Evolutionary conservation across 2,888 invertebrate species (phyloP).

Genomic region (Drosophila yooni): DNA sequence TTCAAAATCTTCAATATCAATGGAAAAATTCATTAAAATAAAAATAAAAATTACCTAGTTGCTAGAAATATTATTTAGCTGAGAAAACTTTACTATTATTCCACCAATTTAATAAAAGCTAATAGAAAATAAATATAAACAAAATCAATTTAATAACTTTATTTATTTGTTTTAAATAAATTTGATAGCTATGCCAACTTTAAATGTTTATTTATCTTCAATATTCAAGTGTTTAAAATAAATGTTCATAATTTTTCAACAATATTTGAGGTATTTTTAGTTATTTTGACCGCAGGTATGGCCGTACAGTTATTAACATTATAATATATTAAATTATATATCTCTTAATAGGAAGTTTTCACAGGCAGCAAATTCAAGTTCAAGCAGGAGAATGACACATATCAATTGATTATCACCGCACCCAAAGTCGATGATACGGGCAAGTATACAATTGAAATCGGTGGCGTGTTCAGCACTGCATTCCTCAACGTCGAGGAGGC

Average conservation of each 20-base stretch:
- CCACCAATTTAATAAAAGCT: background rate
- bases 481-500: constrained; percentile 99
- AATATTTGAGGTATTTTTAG: background rate
- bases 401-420: constrained; percentile 94
- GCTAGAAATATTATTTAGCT: background rate
- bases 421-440: constrained; percentile 99
- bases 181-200: background rate
- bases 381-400: constrained; percentile 95
- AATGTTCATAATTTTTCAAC: background rate
- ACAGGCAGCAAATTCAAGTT: constrained; percentile 98
- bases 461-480: constrained; percentile 94
- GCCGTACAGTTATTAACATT: background rate
- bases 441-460: constrained; percentile 97
- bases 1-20: background rate
- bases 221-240: background rate
- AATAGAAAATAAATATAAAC: background rate
- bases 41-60: background rate
- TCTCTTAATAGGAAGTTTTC: constrained; percentile 92
- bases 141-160: background rate
- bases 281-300: background rate
- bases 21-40: background rate
- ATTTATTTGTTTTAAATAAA: background rate
- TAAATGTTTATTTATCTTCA: background rate
- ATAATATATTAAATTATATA: background rate
- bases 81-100: background rate